A percentile compares a stretch with the other conserved stretches of the same genome.
Conservation (phyloP, 2,797 vertebrate genomes). For the Neosilurus hyrtlii region DNA sequence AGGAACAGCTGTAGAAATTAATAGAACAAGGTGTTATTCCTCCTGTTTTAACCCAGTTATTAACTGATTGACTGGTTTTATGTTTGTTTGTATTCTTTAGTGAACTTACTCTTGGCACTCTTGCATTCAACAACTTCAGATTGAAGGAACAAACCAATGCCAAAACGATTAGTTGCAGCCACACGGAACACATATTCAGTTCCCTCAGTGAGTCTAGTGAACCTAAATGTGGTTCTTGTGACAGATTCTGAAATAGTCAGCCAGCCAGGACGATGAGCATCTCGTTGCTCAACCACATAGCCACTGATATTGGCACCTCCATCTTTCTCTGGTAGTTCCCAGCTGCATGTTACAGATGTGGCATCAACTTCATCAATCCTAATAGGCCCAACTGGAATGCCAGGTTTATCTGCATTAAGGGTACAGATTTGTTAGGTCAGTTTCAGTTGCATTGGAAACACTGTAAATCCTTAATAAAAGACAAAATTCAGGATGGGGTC, state of each 20-base stretch:
- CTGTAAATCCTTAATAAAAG: slow-evolving; percentile 16
- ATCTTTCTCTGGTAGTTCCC: slow-evolving; percentile 92
- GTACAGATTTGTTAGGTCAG: slow-evolving; percentile 26
- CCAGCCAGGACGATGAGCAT: slow-evolving; percentile 96
- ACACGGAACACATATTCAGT: slow-evolving; percentile 97
- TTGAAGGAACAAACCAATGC: slow-evolving; percentile 90
- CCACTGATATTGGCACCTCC: slow-evolving; percentile 92
- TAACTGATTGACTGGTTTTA: neutral
- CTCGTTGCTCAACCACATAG: slow-evolving; percentile 94
- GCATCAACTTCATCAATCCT: slow-evolving; percentile 88
- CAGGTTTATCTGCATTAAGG: slow-evolving; percentile 86
- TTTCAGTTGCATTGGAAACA: neutral
- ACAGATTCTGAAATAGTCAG: slow-evolving; percentile 93
- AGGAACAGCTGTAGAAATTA: slow-evolving; percentile 79
- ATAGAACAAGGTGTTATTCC: slow-evolving; percentile 4
- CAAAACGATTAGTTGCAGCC: slow-evolving; percentile 97
- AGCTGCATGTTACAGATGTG: slow-evolving; percentile 85
- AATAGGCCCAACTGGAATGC: slow-evolving; percentile 85
- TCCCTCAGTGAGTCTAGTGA: slow-evolving; percentile 87
- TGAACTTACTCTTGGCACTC: slow-evolving; percentile 90
- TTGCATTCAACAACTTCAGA: slow-evolving; percentile 96
- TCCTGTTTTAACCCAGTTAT: neutral
- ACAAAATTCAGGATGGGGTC: neutral
- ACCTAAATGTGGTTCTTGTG: slow-evolving; percentile 91
- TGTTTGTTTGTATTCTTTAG: neutral